Evolutionary conservation across 1,140 invertebrate species (phyloP).

Genomic region (Nephila pilipes): DNA sequence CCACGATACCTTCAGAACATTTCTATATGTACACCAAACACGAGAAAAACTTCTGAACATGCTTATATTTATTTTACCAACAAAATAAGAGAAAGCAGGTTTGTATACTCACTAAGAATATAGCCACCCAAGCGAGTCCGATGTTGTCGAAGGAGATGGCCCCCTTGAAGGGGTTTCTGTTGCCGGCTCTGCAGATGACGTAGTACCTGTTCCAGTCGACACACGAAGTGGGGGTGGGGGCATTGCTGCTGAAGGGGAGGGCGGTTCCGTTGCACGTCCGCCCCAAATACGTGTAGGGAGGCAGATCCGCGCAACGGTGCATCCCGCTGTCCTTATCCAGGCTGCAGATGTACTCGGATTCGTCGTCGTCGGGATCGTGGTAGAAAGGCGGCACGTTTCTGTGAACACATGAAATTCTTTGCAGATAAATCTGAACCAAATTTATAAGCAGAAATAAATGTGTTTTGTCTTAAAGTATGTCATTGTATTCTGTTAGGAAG

Average conservation of each 20-base stretch:
- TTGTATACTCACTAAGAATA: slow-evolving; percentile 88
- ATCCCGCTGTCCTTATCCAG: slow-evolving; percentile 96
- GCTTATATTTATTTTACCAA: background rate
- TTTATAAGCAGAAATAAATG: no score
- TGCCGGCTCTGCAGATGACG: slow-evolving; percentile 94
- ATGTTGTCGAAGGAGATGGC: slow-evolving; percentile 99
- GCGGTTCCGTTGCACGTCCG: slow-evolving; percentile 85
- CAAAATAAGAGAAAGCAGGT: background rate
- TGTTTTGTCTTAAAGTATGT: no score
- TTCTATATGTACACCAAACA: no score
- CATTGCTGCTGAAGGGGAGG: slow-evolving; percentile 71
- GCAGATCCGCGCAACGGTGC: slow-evolving; percentile 94
- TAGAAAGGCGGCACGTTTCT: slow-evolving; percentile 73
- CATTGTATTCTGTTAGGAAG: no score
- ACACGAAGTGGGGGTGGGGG: slow-evolving; percentile 83
- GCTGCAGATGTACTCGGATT: slow-evolving; percentile 98
- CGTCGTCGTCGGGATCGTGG: slow-evolving; percentile 85
- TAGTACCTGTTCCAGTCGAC: slow-evolving; percentile 99
- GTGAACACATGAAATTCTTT: background rate
- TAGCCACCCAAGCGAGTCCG: slow-evolving; percentile 99
- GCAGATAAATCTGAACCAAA: background rate
- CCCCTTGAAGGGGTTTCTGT: slow-evolving; percentile 98
- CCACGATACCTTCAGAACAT: no score
- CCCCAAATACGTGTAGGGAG: slow-evolving; percentile 88
- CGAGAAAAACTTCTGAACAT: no score